Percentiles rank a stretch among this genome's conserved stretches.
Conservation (phyloP, 2,888 invertebrate genomes). For the Osmoderma eremita region DNA sequence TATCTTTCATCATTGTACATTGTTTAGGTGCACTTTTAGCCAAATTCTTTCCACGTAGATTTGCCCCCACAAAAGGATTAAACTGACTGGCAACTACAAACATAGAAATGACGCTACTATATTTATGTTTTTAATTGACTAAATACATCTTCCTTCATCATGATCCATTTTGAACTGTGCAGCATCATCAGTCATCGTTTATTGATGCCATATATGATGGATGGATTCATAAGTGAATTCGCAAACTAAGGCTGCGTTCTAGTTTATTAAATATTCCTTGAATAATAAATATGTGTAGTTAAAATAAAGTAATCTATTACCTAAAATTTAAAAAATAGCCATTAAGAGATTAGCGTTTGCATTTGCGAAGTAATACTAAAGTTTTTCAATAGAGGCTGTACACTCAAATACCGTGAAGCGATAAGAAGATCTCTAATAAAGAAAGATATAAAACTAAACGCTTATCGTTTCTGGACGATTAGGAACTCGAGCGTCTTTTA, state of each 20-base stretch:
- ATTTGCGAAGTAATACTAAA: neutral
- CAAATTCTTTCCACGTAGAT: no score
- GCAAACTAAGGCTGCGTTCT: neutral
- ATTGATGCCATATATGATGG: conserved; percentile 1
- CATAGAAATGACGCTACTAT: no score
- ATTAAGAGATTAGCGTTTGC: neutral
- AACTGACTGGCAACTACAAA: no score
- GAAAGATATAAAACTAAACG: no score
- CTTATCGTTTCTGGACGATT: no score
- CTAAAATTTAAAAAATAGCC: neutral
- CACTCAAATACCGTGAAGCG: conserved; percentile 4
- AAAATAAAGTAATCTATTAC: neutral
- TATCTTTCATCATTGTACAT: no score
- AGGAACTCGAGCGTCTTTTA: no score
- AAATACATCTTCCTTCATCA: neutral
- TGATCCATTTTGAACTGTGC: neutral
- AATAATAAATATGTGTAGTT: neutral
- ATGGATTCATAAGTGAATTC: neutral
- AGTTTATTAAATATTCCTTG: neutral
- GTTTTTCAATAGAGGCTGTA: neutral
- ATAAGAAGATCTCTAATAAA: neutral
- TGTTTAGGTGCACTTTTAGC: no score
- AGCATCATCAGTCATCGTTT: conserved; percentile 8
- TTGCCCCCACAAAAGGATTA: no score
- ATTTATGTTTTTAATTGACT: neutral